A percentile compares a stretch with the other conserved stretches of the same genome.
Conservation (phyloP, 2,888 invertebrate species). For the Caenorhabditis sp. region DNA sequence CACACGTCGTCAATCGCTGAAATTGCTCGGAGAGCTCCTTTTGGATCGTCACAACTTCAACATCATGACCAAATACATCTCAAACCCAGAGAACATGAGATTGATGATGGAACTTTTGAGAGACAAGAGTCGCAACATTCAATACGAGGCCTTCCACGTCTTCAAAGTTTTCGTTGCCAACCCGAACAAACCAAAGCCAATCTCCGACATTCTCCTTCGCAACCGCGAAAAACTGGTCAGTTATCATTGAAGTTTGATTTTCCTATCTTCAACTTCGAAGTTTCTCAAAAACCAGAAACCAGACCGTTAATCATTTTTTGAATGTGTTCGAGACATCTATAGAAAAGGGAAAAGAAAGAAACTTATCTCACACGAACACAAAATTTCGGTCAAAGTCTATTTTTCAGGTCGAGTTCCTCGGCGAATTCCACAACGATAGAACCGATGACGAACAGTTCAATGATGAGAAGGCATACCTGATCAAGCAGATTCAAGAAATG, state of each 20-base stretch:
- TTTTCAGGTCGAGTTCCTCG: conserved; percentile 91
- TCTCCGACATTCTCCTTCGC: conserved; percentile 96
- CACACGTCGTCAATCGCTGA: conserved; percentile 97
- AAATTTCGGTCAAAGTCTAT: conserved; percentile 87
- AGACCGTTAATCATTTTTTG: conserved; percentile 84
- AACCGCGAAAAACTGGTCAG: conserved; percentile 87
- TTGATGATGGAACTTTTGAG: conserved; percentile 99
- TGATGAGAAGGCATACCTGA: conserved; percentile 99
- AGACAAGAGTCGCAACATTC: conserved; percentile 99
- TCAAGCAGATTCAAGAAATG: conserved; percentile 99
- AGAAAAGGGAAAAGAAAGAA: conserved; percentile 8
- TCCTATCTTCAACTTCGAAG: neutral
- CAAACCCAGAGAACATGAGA: conserved; percentile 97
- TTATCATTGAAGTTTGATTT: neutral
- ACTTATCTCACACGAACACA: neutral
- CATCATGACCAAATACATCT: conserved; percentile 89
- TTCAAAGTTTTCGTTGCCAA: conserved; percentile 99
- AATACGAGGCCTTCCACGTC: conserved; percentile 99
- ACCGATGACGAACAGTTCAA: conserved; percentile 99
- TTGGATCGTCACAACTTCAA: conserved; percentile 99
- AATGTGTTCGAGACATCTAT: conserved; percentile 84
- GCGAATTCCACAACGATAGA: conserved; percentile 99
- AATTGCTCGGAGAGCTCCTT: conserved; percentile 96
- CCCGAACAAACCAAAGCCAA: conserved; percentile 99
- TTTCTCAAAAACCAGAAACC: neutral